Percentiles rank a stretch among this genome's conserved stretches.
Evolutionary conservation across 2,797 vertebrate species (phyloP).

Genomic region (Bradypus variegatus): DNA sequence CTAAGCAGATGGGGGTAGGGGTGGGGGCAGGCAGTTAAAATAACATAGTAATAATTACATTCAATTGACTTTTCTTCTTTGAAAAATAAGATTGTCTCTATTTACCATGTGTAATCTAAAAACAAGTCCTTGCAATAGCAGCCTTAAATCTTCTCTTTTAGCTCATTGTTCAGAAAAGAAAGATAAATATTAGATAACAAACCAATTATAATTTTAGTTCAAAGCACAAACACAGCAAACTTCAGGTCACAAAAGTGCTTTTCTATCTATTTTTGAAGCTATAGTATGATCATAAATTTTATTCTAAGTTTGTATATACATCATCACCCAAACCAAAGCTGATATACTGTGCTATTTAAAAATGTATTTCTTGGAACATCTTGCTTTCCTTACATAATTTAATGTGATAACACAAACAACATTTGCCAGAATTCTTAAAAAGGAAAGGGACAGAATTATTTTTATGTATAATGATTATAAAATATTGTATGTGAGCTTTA

Average conservation of each 20-base stretch:
- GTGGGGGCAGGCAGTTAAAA: background rate
- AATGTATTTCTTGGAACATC: constrained; percentile 40
- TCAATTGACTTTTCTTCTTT: background rate
- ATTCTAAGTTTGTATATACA: constrained; percentile 20
- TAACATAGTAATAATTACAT: background rate
- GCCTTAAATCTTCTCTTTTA: background rate
- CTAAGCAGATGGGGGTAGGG: background rate
- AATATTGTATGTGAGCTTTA: constrained; percentile 20
- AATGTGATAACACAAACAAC: constrained; percentile 35
- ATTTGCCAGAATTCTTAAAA: constrained; percentile 9
- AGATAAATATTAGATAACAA: constrained; percentile 6
- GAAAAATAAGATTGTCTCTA: background rate
- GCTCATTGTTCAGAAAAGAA: background rate
- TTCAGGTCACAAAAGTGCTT: background rate
- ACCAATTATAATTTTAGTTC: background rate
- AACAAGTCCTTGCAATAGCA: background rate
- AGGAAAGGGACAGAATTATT: background rate
- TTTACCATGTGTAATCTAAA: background rate
- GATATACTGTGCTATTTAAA: constrained; percentile 26
- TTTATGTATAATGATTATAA: background rate
- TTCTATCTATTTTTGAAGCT: background rate
- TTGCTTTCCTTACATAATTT: constrained; percentile 39
- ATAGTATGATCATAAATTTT: constrained; percentile 7
- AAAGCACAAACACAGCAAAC: background rate
- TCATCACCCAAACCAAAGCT: constrained; percentile 34